Base-by-base conservation (phyloP, 2,113 vertebrate genomes). In the Otocyon megalotis region DNA sequence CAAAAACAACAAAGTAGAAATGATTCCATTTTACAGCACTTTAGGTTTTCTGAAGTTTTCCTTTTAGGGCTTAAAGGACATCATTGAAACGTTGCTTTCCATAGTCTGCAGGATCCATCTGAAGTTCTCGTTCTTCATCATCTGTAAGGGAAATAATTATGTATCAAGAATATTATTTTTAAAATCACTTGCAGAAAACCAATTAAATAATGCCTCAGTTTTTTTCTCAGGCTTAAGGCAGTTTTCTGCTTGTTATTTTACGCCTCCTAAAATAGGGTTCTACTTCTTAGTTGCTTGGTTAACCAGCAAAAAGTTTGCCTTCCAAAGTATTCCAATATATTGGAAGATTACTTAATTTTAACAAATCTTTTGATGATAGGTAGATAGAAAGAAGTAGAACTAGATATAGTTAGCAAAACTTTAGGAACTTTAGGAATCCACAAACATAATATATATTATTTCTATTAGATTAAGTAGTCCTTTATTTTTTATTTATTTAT, bases 71-170 rank as follows among this genome's bases (percentile, higher is more conserved):
- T 99, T 98, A 99, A 85, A 99, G 99, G 93, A 99, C 99, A 63
- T 99, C 99, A 16, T 98, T 99, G 96, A 99, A 99, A 98, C 96
- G 99, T 84, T 99, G 98, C 97, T 99, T 99, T 96, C 99, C 98
- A 30, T 99, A 99, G 94, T 99, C 99, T n/a, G 98, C 99, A 16
- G 99, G 98, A 80, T 99, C 99, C 24, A 99, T 99, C 53, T 99
- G 99, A 81, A 99, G 99, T 2, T 99, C 99, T 84, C 99, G 98
- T 86, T 99, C 99, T 37, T 99, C 99, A 22, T 99, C 99, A 97
- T 99, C 99, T 99, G 98, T 92, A 98, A 98, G 58, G 3, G 15
- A 97, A 97, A 93, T 0, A 35, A 32, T 71, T 11, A 71, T 30
- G 0, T 2, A 30, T 93, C 93, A 97, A 71, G 15, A 28, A 96